phyloP scores from a whole-genome alignment of 53 echinoderm and acorn worm species.

The Holothuria scabra region DNA sequence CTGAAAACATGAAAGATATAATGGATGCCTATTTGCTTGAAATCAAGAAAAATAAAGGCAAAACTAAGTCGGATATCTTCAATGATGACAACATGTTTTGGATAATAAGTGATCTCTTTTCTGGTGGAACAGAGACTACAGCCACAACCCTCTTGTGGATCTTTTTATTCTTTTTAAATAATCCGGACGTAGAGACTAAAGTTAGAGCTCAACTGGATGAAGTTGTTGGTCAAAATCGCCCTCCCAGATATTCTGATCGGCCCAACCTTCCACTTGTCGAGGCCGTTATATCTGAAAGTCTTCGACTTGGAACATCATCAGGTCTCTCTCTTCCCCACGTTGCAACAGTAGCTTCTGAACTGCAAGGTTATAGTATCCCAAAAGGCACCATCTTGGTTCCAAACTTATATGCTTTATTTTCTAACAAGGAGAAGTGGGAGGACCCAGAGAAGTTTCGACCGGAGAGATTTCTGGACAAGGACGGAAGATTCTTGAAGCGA shows the following conservation, averaged over 20 bases:
- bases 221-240: constrained; percentile 12
- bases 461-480: constrained; percentile 34
- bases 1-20: neutral
- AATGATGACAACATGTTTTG: constrained; percentile 38
- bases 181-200: constrained; percentile 15
- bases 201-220: constrained; percentile 2
- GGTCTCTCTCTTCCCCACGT: constrained; percentile 22
- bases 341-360: neutral
- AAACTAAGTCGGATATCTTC: neutral
- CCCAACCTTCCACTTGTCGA: constrained; percentile 14
- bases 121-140: constrained; percentile 32
- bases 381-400: constrained; percentile 20
- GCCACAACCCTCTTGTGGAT: constrained; percentile 22
- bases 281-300: constrained; percentile 23
- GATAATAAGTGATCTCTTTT: constrained; percentile 33
- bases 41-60: neutral
- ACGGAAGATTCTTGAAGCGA: constrained; percentile 18
- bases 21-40: constrained; percentile 15
- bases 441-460: constrained; percentile 20
- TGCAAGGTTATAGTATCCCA: constrained; percentile 13
- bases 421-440: constrained; percentile 1
- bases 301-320: constrained; percentile 25
- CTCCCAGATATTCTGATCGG: constrained; percentile 22
- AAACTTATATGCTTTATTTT: neutral
- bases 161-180: neutral